Evolutionary conservation across 2,888 invertebrate genomes (phyloP).

Genomic region (Brachyptera risi): DNA sequence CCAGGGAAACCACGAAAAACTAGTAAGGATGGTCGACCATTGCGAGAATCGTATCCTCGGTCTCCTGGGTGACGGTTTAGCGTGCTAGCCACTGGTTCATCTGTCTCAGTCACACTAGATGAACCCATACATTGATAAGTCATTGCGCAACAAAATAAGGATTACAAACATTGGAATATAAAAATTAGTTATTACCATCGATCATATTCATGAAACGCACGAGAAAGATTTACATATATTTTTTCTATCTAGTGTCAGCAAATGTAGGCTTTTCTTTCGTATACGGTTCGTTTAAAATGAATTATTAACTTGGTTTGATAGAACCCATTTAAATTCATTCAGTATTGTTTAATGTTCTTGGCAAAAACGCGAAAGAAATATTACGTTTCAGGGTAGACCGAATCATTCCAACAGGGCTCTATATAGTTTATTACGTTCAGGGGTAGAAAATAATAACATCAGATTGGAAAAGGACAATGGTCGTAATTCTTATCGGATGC

Average conservation of each 20-base stretch:
- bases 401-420: constrained; percentile 5
- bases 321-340: constrained; percentile 18
- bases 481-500: constrained; percentile 12
- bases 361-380: constrained; percentile 5
- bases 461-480: constrained; percentile 21
- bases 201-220: no score
- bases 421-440: constrained; percentile 18
- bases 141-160: not conserved
- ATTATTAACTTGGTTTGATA: constrained; percentile 5
- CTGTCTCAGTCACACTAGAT: no score
- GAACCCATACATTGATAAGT: no score
- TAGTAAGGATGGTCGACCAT: no score
- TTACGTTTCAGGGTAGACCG: not conserved
- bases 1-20: no score
- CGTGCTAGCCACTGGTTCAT: no score
- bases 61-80: no score
- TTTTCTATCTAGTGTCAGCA: constrained; percentile 7
- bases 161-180: not conserved
- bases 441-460: constrained; percentile 19
- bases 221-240: no score
- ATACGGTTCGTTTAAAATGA: not conserved
- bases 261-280: not conserved
- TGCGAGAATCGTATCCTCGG: no score
- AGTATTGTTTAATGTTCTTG: not conserved
- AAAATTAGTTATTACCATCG: no score